phyloP scores from a whole-genome alignment of 2,888 invertebrate species.

The Drosophila nr. fundita region DNA sequence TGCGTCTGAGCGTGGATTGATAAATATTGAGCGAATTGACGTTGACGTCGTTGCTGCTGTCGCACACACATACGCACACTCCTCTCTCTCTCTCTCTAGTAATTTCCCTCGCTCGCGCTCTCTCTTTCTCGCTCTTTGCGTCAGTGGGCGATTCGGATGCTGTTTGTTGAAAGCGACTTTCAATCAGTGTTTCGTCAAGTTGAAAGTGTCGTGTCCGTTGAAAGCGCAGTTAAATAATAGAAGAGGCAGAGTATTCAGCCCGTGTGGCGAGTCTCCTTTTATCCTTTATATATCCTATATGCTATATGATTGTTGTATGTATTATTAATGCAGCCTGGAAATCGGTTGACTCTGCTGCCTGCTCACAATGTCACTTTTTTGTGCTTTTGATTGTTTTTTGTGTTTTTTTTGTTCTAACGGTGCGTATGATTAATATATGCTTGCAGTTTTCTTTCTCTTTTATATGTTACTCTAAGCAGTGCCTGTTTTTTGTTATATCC shows the following conservation, averaged over 20 bases:
- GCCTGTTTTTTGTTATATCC: conserved; percentile 29
- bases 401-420: conserved; percentile 40
- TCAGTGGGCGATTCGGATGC: conserved; percentile 33
- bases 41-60: conserved; percentile 53
- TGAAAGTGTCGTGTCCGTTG: conserved; percentile 59
- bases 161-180: conserved; percentile 76
- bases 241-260: conserved; percentile 52
- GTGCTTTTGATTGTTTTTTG: conserved; percentile 24
- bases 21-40: conserved; percentile 75
- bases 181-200: conserved; percentile 72
- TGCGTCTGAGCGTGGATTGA: conserved; percentile 56
- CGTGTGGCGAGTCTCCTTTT: conserved; percentile 37
- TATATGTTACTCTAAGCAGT: conserved; percentile 15
- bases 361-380: conserved; percentile 48
- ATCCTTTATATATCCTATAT: conserved; percentile 48
- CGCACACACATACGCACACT: conserved; percentile 12
- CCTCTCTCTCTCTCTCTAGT: conserved; percentile 1
- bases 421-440: conserved; percentile 66
- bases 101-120: conserved; percentile 10
- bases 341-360: conserved; percentile 24
- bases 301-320: conserved; percentile 60
- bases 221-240: conserved; percentile 79
- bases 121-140: conserved; percentile 4
- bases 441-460: conserved; percentile 20
- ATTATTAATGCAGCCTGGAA: conserved; percentile 64